Evolutionary conservation across 2,797 vertebrate species (phyloP).

Genomic region (Aphelocoma californica): DNA sequence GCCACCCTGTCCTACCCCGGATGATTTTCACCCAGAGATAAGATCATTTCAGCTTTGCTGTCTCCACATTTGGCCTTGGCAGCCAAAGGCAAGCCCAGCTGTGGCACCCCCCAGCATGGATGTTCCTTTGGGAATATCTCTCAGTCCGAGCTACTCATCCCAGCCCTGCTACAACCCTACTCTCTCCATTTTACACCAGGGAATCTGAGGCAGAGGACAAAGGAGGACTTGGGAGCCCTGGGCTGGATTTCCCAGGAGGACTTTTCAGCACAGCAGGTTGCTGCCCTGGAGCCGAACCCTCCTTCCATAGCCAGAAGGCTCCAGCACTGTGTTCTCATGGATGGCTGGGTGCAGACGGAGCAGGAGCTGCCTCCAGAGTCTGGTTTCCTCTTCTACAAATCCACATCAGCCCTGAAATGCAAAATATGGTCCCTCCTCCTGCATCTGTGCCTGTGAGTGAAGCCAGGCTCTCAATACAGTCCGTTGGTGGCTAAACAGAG

Average conservation of each 20-base stretch:
- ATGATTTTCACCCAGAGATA: neutral
- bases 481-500: neutral
- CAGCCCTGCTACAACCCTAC: fast-evolving
- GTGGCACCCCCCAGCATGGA: neutral
- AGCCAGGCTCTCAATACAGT: neutral
- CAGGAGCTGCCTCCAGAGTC: neutral
- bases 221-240: neutral
- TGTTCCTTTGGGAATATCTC: neutral
- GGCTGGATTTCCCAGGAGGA: neutral
- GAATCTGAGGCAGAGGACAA: neutral
- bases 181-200: neutral
- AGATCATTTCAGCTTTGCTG: neutral
- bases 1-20: neutral
- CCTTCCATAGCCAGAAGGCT: neutral
- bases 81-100: neutral
- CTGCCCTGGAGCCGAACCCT: neutral
- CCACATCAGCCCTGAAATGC: neutral
- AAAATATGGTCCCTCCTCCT: neutral
- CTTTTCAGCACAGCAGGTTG: neutral
- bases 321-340: neutral
- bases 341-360: neutral
- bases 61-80: neutral
- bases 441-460: neutral
- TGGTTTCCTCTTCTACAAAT: neutral
- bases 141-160: neutral